These are phyloP conservation scores for Diarsia rubi DNA, from an alignment of 2,888 invertebrate species.

Conservation along the genomic window DNA sequence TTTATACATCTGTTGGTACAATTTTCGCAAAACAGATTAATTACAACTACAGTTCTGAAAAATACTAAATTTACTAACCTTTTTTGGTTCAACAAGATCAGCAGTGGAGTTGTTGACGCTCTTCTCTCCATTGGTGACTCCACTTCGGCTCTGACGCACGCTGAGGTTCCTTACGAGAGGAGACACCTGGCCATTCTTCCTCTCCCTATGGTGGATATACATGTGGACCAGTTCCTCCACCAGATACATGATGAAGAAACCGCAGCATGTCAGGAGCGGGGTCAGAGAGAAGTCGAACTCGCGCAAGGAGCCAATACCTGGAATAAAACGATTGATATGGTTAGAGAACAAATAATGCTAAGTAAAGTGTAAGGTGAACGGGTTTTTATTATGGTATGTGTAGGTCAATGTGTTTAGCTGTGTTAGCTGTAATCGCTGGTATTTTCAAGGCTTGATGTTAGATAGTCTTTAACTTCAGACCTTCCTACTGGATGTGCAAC, in stretches of 20 bases:
- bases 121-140: constrained; percentile 73
- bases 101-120: constrained; percentile 86
- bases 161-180: constrained; percentile 87
- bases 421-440: no score
- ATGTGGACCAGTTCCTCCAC: constrained; percentile 95
- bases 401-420: constrained; percentile 10
- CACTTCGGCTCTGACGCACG: constrained; percentile 80
- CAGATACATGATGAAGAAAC: constrained; percentile 94
- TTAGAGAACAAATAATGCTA: constrained; percentile 15
- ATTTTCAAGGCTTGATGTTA: constrained; percentile 9
- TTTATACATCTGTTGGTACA: no score
- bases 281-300: constrained; percentile 92
- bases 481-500: neutral
- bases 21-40: neutral
- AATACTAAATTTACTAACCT: constrained; percentile 23
- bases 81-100: constrained; percentile 82
- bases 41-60: neutral
- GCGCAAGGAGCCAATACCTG: constrained; percentile 84
- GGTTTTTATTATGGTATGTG: constrained; percentile 1
- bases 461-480: neutral
- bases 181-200: constrained; percentile 74
- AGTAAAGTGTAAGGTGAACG: constrained; percentile 5
- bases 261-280: constrained; percentile 93
- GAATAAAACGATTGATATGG: constrained; percentile 51
- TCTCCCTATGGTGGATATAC: constrained; percentile 91